phyloP scores from a whole-genome alignment of 2,113 vertebrate species.

The Clarias macrocephalus region DNA sequence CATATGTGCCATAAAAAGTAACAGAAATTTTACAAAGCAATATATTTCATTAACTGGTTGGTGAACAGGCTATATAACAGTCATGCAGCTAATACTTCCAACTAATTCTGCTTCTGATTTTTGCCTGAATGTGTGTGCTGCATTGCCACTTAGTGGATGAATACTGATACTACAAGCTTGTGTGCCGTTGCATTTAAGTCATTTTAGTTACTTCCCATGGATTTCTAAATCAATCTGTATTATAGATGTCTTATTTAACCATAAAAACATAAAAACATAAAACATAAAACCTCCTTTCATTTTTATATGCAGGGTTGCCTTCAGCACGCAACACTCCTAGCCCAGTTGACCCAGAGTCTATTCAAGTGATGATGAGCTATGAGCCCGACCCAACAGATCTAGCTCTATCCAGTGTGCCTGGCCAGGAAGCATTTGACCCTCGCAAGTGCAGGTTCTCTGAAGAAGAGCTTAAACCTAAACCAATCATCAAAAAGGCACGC shows the following conservation, averaged over 20 bases:
- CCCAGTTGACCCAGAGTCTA: constrained; percentile 94
- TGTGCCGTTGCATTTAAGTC: neutral
- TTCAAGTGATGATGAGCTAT: constrained; percentile 89
- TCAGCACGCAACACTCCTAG: constrained; percentile 85
- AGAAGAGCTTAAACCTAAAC: constrained; percentile 96
- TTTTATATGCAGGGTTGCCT: constrained; percentile 68
- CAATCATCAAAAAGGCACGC: constrained; percentile 98
- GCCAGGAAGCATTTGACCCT: constrained; percentile 96
- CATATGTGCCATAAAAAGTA: neutral
- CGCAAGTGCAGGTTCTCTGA: constrained; percentile 94
- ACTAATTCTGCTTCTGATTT: neutral
- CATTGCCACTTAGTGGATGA: constrained; percentile 35
- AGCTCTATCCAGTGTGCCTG: constrained; percentile 94
- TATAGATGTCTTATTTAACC: neutral
- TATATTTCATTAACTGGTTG: neutral
- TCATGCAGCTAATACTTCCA: neutral
- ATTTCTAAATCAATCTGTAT: neutral
- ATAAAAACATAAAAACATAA: too few species aligned
- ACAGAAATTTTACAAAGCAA: neutral
- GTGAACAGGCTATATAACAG: neutral
- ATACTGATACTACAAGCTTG: constrained; percentile 2
- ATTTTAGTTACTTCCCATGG: neutral
- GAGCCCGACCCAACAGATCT: constrained; percentile 94
- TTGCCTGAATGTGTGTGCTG: constrained; percentile 2
- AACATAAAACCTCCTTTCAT: neutral